Evolutionary conservation across 2,797 vertebrate species (phyloP), one percentile per base, ranked within the genome.

Genomic region (Thunnus albacares): DNA sequence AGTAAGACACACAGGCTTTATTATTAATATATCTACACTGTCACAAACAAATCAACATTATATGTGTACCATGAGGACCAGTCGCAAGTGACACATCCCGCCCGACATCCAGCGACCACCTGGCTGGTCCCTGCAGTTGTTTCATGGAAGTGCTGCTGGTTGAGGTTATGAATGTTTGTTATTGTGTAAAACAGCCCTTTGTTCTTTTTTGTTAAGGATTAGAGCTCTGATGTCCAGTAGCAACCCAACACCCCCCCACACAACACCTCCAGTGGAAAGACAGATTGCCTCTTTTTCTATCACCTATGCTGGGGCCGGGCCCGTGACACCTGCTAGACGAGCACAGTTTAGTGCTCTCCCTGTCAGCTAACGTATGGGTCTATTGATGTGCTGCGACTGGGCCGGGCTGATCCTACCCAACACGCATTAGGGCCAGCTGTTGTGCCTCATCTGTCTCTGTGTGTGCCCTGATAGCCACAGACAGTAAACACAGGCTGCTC

Each of bases 371-470:
- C 92, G 92, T 95, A 95, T 93, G 92, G 90, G 87, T 88, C 84
- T 86, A 86, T 90, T 95, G 94, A 95, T 95, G 92, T 87, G 90
- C 90, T 88, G 86, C 90, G 95, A 94, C 95, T 95, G 90, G 90
- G 84, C 89, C 82, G 74, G 80, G 88, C 91, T 87, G 88, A 93
- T 91, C 84, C 84, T 86, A 87, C 93, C 93, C 90, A 92, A 91
- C 87, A 77, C 59, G 71, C 90, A 92, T 93, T 94, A 93, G 73
- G 84, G 80, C 87, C 92, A 94, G 92, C 89, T 90, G 88, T 88
- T 87, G 83, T 80, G 77, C 68, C 92, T 93, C 93, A 92, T 94
- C 91, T 89, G 92, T 93, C 89, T 90, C 81, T 53, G 74, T 77
- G 88, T 81, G 85, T 71, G 78, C 84, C 70, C 82, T 45, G 74